Evolutionary conservation across 2,113 vertebrate species (phyloP).

Genomic region (Siniperca chuatsi): DNA sequence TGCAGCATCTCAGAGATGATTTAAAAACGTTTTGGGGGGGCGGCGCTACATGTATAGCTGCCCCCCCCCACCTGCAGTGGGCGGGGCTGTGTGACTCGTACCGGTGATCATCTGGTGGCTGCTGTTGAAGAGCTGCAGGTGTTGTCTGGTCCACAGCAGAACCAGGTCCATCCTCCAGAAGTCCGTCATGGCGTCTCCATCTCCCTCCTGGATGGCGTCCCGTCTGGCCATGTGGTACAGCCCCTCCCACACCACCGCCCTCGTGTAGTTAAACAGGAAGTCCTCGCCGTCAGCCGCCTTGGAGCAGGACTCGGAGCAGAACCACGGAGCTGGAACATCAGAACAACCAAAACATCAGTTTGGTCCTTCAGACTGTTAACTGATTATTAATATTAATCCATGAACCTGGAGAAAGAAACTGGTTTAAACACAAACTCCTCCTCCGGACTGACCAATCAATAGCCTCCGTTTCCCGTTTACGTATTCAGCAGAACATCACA

Average conservation of each 20-base stretch:
- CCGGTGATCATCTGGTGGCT: background rate
- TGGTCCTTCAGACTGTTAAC: too few species aligned
- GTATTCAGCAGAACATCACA: too few species aligned
- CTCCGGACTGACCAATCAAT: too few species aligned
- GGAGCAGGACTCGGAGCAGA: constrained; percentile 9
- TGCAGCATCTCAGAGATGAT: too few species aligned
- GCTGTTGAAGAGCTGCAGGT: constrained; percentile 12
- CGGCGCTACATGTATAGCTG: too few species aligned
- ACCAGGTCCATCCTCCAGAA: constrained; percentile 14
- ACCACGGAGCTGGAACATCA: constrained; percentile 2
- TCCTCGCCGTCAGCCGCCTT: background rate
- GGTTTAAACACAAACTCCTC: too few species aligned
- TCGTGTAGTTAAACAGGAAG: constrained; percentile 2
- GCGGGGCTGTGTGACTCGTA: background rate
- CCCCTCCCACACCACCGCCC: constrained; percentile 4
- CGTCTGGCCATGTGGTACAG: constrained; percentile 1
- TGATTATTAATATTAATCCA: too few species aligned
- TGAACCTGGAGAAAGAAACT: too few species aligned
- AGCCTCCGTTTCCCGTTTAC: too few species aligned
- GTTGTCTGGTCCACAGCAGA: background rate
- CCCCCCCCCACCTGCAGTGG: background rate
- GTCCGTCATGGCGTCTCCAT: constrained; percentile 3
- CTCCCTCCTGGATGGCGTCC: constrained; percentile 8
- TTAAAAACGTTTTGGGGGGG: too few species aligned
- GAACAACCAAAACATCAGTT: background rate